Evolutionary conservation across 2,888 invertebrate genomes (phyloP), one percentile per base, ranked within the genome.

Genomic region (Biston betularia): DNA sequence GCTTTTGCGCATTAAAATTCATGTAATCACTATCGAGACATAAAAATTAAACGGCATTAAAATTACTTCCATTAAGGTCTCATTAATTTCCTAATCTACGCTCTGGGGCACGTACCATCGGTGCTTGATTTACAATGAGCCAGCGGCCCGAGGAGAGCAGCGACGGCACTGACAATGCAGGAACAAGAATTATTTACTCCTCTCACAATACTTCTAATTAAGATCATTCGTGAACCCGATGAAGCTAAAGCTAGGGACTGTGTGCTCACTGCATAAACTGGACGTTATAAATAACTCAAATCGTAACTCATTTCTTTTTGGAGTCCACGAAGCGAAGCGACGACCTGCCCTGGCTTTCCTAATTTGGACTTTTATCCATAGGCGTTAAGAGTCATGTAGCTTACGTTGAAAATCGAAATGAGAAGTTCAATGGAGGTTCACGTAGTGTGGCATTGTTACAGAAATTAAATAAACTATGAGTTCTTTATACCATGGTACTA

Each of bases 201-300:
- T 82, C 80, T 71, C 81, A 93, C 92, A 92, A 92, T 92, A 87
- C 89, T 90, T 92, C 91, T 93, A 92, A 93, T 92, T 92, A 92
- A 92, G 93, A 91, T 91, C 90, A 90, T 89, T 89, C 90, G 89
- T 89, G 88, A 85, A 86, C 70, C 85, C 86, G 84, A 89, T 85
- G 89, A 85, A 85, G 83, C 83, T 76, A 82, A 87, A 83, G 83
- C 87, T 85, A 87, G 85, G 87, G 84, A 46, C 63, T 59, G 66
- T 67, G 63, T 63, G 66, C 86, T 83, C 83, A 81, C 83, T 87
- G 86, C 84, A 88, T 85, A 87, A 89, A 89, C 91, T 89, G 89
- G 90, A 84, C 82, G 85, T 86, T 87, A 92, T 92, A 92, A 92
- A 92, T 92, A 92, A 92, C 90, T 88, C 86, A 85, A 87, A 87